Evolutionary conservation across 2,113 vertebrate species (phyloP).

Genomic region (Macquaria ambigua): DNA sequence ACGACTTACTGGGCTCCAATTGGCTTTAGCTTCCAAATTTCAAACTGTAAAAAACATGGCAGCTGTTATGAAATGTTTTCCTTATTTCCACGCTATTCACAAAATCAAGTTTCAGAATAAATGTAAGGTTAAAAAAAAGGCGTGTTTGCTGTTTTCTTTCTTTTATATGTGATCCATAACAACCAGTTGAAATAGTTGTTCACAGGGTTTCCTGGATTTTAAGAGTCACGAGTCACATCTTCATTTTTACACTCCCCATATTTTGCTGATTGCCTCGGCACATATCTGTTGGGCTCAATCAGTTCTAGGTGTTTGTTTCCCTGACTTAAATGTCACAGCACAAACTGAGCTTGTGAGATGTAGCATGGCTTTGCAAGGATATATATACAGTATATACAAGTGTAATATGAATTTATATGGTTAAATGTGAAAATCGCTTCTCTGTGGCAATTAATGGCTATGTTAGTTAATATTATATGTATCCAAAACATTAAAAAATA

Average conservation of each 20-base stretch:
- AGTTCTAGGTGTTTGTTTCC: not conserved
- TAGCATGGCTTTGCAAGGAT: not conserved
- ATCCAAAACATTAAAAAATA: not conserved
- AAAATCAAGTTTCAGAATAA: not conserved
- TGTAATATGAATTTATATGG: not conserved
- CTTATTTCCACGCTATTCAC: not conserved
- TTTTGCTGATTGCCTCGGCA: not conserved
- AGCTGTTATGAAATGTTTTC: not conserved
- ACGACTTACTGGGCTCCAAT: not conserved
- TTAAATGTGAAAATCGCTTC: not conserved
- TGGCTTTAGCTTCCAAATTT: not conserved
- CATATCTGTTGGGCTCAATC: not conserved
- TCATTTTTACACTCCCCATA: not conserved
- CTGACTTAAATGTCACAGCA: not conserved
- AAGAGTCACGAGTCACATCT: not conserved
- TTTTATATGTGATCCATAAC: not conserved
- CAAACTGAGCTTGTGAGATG: not conserved
- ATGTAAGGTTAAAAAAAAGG: not conserved
- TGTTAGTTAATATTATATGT: not conserved
- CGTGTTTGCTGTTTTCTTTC: not conserved
- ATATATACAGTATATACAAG: not conserved
- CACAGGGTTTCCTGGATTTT: too few relatives aligned
- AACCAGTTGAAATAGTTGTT: not conserved
- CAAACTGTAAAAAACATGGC: not conserved
- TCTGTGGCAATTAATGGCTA: not conserved